Evolutionary conservation across 2,113 vertebrate species (phyloP).

Genomic region (Leptodactylus fuscus): DNA sequence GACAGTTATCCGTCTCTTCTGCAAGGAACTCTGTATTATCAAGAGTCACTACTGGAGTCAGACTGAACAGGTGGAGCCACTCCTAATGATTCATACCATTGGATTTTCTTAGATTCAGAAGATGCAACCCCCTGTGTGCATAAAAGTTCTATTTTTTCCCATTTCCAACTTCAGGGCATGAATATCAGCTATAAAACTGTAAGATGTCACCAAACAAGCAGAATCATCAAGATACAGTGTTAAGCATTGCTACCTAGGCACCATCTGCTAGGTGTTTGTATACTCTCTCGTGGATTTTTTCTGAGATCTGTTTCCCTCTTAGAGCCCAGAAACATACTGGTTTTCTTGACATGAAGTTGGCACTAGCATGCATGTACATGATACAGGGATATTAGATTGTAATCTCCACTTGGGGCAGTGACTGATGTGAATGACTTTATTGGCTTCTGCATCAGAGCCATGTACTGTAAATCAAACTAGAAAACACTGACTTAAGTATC

Average conservation of each 20-base stretch:
- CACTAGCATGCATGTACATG: neutral
- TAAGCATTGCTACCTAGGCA: neutral
- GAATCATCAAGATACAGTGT: neutral
- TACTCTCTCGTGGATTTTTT: neutral
- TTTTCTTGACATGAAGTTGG: neutral
- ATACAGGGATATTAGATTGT: neutral
- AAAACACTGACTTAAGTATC: neutral
- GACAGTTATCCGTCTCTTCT: neutral
- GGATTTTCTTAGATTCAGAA: neutral
- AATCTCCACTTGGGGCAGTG: neutral
- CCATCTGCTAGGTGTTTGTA: neutral
- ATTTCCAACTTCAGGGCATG: neutral
- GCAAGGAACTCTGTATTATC: neutral
- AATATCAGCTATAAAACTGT: too few relatives aligned
- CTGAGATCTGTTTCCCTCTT: neutral
- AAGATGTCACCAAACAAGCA: neutral
- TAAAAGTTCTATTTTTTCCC: neutral
- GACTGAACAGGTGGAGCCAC: constrained; percentile 15
- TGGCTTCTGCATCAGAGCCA: neutral
- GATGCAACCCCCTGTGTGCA: neutral
- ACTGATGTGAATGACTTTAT: neutral
- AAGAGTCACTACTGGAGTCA: neutral
- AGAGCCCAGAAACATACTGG: neutral
- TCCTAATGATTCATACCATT: constrained; percentile 15
- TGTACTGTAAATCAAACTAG: neutral